Evolutionary conservation across 1,140 invertebrate species (phyloP), one percentile per base, ranked within the genome.

Genomic region (Lerema accius): DNA sequence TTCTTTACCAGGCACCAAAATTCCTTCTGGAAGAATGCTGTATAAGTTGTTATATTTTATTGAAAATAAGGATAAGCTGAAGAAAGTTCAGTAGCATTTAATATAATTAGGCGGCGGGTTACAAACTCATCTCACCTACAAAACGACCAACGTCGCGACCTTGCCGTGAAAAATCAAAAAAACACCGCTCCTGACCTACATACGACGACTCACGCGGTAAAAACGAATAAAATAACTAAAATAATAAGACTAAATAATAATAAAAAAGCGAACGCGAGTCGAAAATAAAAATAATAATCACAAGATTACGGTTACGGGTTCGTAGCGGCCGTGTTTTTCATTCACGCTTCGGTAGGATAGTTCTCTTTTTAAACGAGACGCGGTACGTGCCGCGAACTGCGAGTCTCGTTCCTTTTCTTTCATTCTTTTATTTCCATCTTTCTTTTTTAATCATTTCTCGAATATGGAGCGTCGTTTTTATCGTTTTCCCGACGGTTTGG

Each of bases 391-490:
- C 82, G 77, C 80, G 78, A 72, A 72, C 76, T 78, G 70, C 73
- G 67, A 66, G 64, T 71, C 76, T 76, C 61, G 69, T 61, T 73
- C 69, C 63, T 84, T 84, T 84, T 82, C 77, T 83, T 80, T 75
- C 76, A 48, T 66, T 66, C 53, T 78, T 77, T 71, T 73, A 65
- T 66, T 60, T 65, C 61, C 53, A 40, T 80, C 69, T 77, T 89
- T 76, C 70, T 84, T 85, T 89, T 86, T 84, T 84, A 85, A 89
- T 87, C 83, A 87, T 86, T 86, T 89, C 86, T 86, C 86, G 86
- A 89, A 89, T 89, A 87, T 89, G 84, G 86, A 77, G 67, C 80
- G 78, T 80, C 81, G 82, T 86, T 89, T 89, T 87, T 86, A 85
- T 89, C 82, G 80, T 87, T 85, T 84, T 86, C 84, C 82, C 80